Conservation (phyloP, 1,140 invertebrate genomes). For the Grapholita molesta region DNA sequence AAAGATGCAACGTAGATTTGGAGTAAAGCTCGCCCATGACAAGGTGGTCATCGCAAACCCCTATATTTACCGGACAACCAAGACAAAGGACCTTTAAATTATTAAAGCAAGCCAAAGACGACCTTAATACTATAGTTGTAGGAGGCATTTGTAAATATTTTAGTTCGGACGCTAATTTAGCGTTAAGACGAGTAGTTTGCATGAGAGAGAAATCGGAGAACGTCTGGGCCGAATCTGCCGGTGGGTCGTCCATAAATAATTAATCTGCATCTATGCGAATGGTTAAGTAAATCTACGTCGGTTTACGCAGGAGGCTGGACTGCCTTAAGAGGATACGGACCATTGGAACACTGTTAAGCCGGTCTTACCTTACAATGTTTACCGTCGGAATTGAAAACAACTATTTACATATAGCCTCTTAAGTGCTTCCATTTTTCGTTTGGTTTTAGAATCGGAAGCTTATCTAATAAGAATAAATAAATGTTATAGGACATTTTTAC, state of each 20-base stretch:
- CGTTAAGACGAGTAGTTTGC: conserved; percentile 72
- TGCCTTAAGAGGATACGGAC: conserved; percentile 6
- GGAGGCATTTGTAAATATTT: conserved; percentile 68
- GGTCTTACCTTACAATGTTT: not conserved
- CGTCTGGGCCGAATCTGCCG: conserved; percentile 66
- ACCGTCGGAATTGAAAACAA: not conserved
- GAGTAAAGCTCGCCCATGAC: conserved; percentile 62
- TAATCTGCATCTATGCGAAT: conserved; percentile 68
- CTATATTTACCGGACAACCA: conserved; percentile 63
- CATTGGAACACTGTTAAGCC: not conserved
- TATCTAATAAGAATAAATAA: too few relatives aligned
- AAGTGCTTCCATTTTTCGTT: too few relatives aligned
- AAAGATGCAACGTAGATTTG: conserved; percentile 72
- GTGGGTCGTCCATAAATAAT: conserved; percentile 68
- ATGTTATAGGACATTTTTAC: too few relatives aligned
- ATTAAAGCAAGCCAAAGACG: conserved; percentile 65
- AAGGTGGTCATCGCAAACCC: conserved; percentile 73
- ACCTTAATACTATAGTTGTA: conserved; percentile 61
- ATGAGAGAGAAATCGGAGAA: conserved; percentile 67
- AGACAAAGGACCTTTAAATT: conserved; percentile 73
- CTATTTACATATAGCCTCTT: not conserved
- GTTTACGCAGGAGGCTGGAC: conserved; percentile 37
- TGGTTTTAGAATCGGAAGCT: too few relatives aligned
- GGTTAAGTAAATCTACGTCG: conserved; percentile 65
- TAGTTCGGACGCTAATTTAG: conserved; percentile 59